Base-by-base conservation (phyloP, 2,113 vertebrate species). In the Xyliphius kryptos region DNA sequence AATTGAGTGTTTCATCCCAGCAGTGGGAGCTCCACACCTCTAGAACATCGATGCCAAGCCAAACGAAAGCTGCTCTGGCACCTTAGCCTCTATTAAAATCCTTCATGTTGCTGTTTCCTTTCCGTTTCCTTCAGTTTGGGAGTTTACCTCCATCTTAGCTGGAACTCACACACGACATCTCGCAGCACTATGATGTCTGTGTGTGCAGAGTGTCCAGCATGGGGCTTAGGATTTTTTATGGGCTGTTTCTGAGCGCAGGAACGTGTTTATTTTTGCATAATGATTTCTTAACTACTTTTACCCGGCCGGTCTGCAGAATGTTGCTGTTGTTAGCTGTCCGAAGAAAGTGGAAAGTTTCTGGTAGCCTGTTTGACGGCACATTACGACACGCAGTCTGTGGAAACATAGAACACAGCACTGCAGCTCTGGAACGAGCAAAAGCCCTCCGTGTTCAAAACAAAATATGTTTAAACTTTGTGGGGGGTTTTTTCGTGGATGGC, bases 51-150 rank as follows among this genome's bases (percentile, higher is more conserved):
- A 17, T 11, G 64, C 64, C 64, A 67, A 67, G 21, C n/a, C 48
- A 51, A 58, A 59, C 56, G 17, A 10, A 32, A 32, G 64, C 38
- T n/a, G 44, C 43, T 67, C 56, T 52, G 56, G 64, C 57, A 59
- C 47, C 64, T 43, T 53, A 56, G 19, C 37, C 65, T 53, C 64
- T 59, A 44, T 53, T 67, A 52, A 59, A 67, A 67, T 59, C 58
- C 64, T 59, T 52, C 38, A 26, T 51, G 55, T 59, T 67, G 48
- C 37, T 52, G 56, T 67, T 67, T 67, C 64, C 64, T 67, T 59
- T 59, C 56, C 48, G 56, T 52, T 67, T 65, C 53, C 56, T 59
- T 59, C 11, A 22, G 48, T 59, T 67, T 37, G 38, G 40, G 48
- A 37, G 17, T 59, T 61, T 52, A 67, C 48, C 65, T 37, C 56